Conservation (phyloP, 2,888 invertebrate genomes). For the Trachelus iudaicus region DNA sequence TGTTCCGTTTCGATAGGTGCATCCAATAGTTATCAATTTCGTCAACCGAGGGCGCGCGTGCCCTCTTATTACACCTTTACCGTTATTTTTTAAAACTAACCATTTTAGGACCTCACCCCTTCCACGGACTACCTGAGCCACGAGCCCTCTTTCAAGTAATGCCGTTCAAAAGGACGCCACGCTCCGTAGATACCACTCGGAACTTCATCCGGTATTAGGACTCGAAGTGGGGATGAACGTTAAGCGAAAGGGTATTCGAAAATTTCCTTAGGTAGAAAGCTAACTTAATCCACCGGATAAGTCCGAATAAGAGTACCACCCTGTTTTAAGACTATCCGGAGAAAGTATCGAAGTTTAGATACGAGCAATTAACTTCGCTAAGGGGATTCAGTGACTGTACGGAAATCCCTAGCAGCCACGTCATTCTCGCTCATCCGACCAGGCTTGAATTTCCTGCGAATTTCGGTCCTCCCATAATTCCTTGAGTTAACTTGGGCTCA, state of each 20-base stretch:
- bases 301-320: neutral
- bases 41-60: slow-evolving; percentile 30
- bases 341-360: neutral
- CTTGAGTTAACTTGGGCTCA: neutral
- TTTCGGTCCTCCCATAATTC: neutral
- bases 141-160: neutral
- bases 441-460: neutral
- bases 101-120: neutral
- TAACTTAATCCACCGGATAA: neutral
- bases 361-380: neutral
- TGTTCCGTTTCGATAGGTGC: slow-evolving; percentile 57
- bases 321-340: neutral
- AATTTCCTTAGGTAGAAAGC: neutral
- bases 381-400: neutral
- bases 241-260: neutral
- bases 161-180: neutral
- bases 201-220: neutral
- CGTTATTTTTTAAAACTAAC: slow-evolving; percentile 21
- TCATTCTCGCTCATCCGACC: neutral
- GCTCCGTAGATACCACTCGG: neutral
- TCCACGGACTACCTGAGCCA: neutral
- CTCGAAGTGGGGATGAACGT: neutral
- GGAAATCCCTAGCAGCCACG: neutral
- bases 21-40: slow-evolving; percentile 58
- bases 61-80: slow-evolving; percentile 52